Percentiles rank a stretch among this genome's conserved stretches.
Conservation (phyloP, 2,113 vertebrate species). For the Poeciliopsis turrubarensis region DNA sequence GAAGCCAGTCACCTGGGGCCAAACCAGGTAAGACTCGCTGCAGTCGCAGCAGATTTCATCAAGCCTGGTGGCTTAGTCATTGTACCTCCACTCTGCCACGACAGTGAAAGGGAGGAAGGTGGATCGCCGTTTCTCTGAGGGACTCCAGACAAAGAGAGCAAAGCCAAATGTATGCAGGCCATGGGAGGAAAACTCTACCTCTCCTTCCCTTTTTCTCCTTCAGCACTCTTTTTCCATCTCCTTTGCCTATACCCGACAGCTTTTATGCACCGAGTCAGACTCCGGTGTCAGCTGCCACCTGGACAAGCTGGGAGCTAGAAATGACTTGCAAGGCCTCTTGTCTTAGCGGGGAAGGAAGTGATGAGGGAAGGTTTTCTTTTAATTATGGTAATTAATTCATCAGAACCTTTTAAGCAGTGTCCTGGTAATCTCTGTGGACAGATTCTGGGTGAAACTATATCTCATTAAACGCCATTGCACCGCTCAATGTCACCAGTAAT, state of each 20-base stretch:
- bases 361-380: conserved; percentile 69
- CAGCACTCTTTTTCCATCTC: conserved; percentile 33
- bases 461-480: conserved; percentile 62
- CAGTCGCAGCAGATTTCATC: conserved; percentile 66
- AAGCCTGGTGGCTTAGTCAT: conserved; percentile 37
- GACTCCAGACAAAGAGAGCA: conserved; percentile 40
- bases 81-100: conserved; percentile 39
- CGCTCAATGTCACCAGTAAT: conserved; percentile 67
- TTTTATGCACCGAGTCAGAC: conserved; percentile 34
- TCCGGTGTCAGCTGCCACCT: conserved; percentile 66
- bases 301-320: conserved; percentile 46
- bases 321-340: conserved; percentile 44
- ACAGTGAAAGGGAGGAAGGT: conserved; percentile 28
- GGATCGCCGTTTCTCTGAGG: conserved; percentile 24
- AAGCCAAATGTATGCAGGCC: conserved; percentile 30
- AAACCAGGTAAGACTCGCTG: conserved; percentile 49
- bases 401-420: conserved; percentile 69
- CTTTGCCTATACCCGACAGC: conserved; percentile 32
- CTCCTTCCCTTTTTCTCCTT: conserved; percentile 14
- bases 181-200: conserved; percentile 23
- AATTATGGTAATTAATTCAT: conserved; percentile 82
- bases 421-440: conserved; percentile 69
- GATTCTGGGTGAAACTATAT: conserved; percentile 65
- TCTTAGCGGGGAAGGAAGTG: conserved; percentile 58
- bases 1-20: conserved; percentile 51